Evolutionary conservation across 2,888 invertebrate genomes (phyloP).

Genomic region (Tachina grossa): DNA sequence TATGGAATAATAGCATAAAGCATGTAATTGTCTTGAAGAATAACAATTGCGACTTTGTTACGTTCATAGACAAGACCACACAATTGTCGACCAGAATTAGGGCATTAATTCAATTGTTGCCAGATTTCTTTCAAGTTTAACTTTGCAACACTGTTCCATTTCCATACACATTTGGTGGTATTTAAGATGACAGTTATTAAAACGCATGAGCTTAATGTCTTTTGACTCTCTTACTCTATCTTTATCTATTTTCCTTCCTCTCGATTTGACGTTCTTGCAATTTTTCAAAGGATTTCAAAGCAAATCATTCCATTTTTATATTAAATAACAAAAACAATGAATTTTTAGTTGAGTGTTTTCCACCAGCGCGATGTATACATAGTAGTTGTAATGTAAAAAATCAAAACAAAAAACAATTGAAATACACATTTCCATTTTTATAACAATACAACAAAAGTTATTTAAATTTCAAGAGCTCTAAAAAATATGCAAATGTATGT

Average conservation of each 20-base stretch:
- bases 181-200: constrained; percentile 10
- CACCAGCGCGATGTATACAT: constrained; percentile 43
- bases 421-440: constrained; percentile 26
- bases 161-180: background rate
- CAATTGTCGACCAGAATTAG: no score
- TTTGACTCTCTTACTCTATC: constrained; percentile 1
- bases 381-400: constrained; percentile 34
- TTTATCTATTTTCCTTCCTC: background rate
- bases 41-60: no score
- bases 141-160: background rate
- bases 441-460: constrained; percentile 2
- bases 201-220: constrained; percentile 40
- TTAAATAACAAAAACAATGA: constrained; percentile 52
- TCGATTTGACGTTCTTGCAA: background rate
- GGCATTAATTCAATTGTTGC: background rate
- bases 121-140: background rate
- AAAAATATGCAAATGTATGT: background rate
- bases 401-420: constrained; percentile 59
- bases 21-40: no score
- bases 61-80: no score
- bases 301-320: constrained; percentile 29
- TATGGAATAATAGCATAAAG: no score
- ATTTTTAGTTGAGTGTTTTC: constrained; percentile 61
- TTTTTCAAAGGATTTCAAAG: constrained; percentile 51
- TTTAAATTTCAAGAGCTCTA: constrained; percentile 44